A percentile compares a stretch with the other conserved stretches of the same genome.
Evolutionary conservation across 2,113 vertebrate genomes (phyloP).

Genomic region (Myotis yumanensis): DNA sequence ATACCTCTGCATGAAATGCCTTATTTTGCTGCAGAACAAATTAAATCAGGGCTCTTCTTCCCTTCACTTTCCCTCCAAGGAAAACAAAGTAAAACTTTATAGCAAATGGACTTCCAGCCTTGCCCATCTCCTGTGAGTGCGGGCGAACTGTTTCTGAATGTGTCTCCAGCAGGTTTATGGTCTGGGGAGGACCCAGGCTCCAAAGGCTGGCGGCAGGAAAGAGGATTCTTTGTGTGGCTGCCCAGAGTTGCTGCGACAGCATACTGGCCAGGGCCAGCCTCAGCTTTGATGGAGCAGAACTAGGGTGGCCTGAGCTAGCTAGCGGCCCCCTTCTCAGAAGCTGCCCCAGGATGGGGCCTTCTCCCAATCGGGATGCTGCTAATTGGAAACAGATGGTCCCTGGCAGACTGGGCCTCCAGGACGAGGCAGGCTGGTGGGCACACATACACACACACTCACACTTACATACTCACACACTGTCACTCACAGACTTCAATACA

Average conservation of each 20-base stretch:
- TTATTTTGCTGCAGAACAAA: conserved; percentile 35
- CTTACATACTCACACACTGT: neutral
- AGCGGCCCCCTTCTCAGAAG: conserved; percentile 43
- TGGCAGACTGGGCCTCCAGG: conserved; percentile 16
- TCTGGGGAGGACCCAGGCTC: neutral
- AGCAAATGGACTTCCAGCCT: conserved; percentile 47
- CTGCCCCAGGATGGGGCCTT: conserved; percentile 36
- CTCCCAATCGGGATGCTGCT: conserved; percentile 58
- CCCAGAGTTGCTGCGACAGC: neutral
- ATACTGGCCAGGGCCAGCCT: conserved; percentile 26
- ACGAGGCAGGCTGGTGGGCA: neutral
- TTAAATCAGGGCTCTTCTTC: conserved; percentile 37
- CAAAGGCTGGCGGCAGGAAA: conserved; percentile 38
- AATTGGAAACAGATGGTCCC: conserved; percentile 78
- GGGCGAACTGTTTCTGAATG: neutral
- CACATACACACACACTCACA: neutral
- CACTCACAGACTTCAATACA: neutral
- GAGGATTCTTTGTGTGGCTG: conserved; percentile 71
- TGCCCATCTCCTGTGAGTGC: conserved; percentile 3
- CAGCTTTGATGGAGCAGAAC: conserved; percentile 31
- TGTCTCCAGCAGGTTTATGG: conserved; percentile 15
- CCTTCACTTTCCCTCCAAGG: conserved; percentile 39
- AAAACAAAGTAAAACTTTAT: conserved; percentile 71
- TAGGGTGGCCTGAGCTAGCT: conserved; percentile 41
- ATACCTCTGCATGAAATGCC: neutral